Base-by-base conservation (phyloP, 2,113 vertebrate species). In the Elephas maximus region DNA sequence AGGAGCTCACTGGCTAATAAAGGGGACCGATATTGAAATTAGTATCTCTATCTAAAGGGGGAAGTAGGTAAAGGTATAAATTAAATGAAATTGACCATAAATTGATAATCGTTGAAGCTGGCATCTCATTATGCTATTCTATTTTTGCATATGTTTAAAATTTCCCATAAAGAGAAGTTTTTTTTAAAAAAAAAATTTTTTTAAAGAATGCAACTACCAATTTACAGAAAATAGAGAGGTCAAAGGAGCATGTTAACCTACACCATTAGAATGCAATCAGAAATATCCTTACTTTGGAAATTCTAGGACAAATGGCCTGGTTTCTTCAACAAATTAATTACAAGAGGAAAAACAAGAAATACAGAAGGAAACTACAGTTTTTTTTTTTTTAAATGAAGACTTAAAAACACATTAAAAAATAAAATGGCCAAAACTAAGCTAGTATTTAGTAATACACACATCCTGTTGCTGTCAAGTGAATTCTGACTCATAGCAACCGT, bases 241-340 rank as follows among this genome's bases (percentile, higher is more conserved):
- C 82, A 88, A 92, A 86, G 48, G 21, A 95, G 71, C 44, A 65
- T 53, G 18, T 53, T 79, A 92, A 91, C 93, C 65, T 60, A 26
- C 23, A 45, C 7, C 5, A 76, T 24, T 9, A 82, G 24, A 76
- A 85, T 41, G 9, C 23, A 85, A 57, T 62, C 41, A 77, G n/a
- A 80, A 95, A 89, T 79, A 57, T 44, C 51, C 15, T 93, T 45
- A 89, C 5, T 91, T 63, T 67, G 62, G 33, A 94, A 97, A 90
- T 12, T 62, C 23, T 44, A 93, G 23, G 37, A 69, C n/a, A 80
- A 87, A 79, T 26, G 67, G 88, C 17, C 80, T 69, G 74, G 4
- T 4, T 77, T 24, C 9, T 77, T 77, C 41, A 45, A 77, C 6
- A 77, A 77, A 44, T 12, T 44, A 21, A 44, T 24, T 45, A 10